Percentiles rank a stretch among this genome's conserved stretches.
These are phyloP conservation scores for Takifugu bimaculatus DNA, from an alignment of 2,113 vertebrate genomes.

Conservation along the genomic window DNA sequence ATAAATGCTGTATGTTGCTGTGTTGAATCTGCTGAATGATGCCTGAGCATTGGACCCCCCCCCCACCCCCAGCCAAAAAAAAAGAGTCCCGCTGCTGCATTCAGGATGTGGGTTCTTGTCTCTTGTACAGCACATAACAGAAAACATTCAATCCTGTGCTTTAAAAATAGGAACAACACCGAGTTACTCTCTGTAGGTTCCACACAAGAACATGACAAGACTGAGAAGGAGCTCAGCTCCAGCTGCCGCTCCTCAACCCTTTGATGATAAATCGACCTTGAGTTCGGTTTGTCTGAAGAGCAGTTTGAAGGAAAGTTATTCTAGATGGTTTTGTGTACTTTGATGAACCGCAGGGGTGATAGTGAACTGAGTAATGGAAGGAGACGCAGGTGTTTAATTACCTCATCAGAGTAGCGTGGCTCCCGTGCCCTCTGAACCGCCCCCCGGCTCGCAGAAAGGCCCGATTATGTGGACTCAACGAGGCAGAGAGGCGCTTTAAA, in stretches of 20 bases:
- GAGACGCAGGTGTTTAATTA: slow-evolving; percentile 71
- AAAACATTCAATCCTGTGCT: too few species aligned
- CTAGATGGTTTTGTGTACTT: slow-evolving; percentile 12
- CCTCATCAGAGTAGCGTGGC: slow-evolving; percentile 40
- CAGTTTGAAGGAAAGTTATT: slow-evolving; percentile 12
- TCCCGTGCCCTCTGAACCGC: slow-evolving; percentile 54
- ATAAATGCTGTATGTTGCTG: slow-evolving; percentile 20
- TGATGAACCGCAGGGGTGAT: slow-evolving; percentile 38
- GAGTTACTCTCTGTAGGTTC: too few species aligned
- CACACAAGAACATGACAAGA: too few species aligned
- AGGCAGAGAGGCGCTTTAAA: slow-evolving; percentile 55
- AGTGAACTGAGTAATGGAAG: slow-evolving; percentile 41
- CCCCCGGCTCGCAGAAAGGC: slow-evolving; percentile 36
- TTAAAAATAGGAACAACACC: too few species aligned
- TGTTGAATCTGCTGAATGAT: slow-evolving; percentile 18
- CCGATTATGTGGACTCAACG: slow-evolving; percentile 50
- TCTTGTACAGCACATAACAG: too few species aligned
- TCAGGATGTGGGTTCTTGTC: not conserved
- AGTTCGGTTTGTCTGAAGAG: slow-evolving; percentile 1
- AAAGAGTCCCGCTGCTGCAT: slow-evolving; percentile 1
- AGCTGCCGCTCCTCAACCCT: slow-evolving; percentile 14
- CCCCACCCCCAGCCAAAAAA: not conserved
- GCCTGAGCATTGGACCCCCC: not conserved
- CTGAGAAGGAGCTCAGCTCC: not conserved
- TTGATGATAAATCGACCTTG: slow-evolving; percentile 21